Evolutionary conservation across 2,113 vertebrate species (phyloP).

Genomic region (Monarcha castaneiventris): DNA sequence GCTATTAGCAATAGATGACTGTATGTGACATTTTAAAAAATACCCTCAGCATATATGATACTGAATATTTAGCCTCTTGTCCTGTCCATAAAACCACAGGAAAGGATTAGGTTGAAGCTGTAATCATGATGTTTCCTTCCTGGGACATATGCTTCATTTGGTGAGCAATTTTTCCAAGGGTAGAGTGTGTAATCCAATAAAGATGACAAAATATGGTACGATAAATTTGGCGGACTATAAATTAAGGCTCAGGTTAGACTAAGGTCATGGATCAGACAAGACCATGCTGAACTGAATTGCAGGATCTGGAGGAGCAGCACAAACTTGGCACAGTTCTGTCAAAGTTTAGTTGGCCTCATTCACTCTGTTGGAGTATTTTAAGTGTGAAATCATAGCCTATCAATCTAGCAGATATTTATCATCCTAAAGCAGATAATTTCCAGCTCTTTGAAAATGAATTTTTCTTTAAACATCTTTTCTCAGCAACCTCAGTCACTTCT

Average conservation of each 20-base stretch:
- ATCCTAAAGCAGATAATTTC: neutral
- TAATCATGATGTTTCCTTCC: neutral
- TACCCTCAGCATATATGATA: neutral
- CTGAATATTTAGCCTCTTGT: neutral
- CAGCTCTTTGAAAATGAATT: neutral
- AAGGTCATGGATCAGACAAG: neutral
- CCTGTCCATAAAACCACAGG: neutral
- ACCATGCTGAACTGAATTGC: neutral
- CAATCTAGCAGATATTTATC: neutral
- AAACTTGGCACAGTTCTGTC: neutral
- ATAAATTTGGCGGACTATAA: neutral
- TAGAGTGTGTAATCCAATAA: neutral
- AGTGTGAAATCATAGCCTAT: neutral
- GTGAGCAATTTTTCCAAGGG: neutral
- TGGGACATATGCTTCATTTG: neutral
- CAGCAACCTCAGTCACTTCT: neutral
- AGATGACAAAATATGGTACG: neutral
- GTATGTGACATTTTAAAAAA: neutral
- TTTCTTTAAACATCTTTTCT: neutral
- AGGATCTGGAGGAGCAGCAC: neutral
- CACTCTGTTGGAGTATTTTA: neutral
- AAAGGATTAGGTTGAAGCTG: neutral
- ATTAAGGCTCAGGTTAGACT: neutral
- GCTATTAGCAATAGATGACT: neutral
- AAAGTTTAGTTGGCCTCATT: neutral